phyloP scores from a whole-genome alignment of 2,797 vertebrate species.

The Hoplostethus atlanticus region DNA sequence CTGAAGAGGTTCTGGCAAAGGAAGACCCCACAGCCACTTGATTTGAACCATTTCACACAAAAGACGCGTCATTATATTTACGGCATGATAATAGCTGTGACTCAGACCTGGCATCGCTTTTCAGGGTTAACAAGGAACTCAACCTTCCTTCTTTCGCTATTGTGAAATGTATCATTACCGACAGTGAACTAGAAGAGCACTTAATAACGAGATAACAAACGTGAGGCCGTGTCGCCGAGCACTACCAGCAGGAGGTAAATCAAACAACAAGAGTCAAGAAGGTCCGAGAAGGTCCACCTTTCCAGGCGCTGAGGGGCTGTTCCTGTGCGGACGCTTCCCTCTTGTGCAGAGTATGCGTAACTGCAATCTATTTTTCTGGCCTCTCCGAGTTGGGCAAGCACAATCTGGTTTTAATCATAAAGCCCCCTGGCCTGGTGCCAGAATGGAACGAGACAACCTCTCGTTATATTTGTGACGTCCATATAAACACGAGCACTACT shows the following conservation, averaged over 20 bases:
- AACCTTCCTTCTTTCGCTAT: slow-evolving; percentile 46
- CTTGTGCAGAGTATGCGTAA: slow-evolving; percentile 83
- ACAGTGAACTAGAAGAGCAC: slow-evolving; percentile 38
- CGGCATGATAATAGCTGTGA: slow-evolving; percentile 65
- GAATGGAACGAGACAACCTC: slow-evolving; percentile 74
- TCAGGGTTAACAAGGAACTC: slow-evolving; percentile 34
- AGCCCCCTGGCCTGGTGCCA: slow-evolving; percentile 76
- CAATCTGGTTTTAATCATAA: slow-evolving; percentile 89
- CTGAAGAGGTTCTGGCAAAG: slow-evolving; percentile 63
- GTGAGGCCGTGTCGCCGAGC: slow-evolving; percentile 36
- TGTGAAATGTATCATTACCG: slow-evolving; percentile 50
- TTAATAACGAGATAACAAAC: slow-evolving; percentile 50
- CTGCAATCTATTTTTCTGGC: slow-evolving; percentile 80
- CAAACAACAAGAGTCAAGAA: slow-evolving; percentile 20
- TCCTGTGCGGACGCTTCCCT: slow-evolving; percentile 73
- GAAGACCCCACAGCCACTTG: slow-evolving; percentile 55
- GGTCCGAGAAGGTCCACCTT: slow-evolving; percentile 41
- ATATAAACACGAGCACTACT: slow-evolving; percentile 71
- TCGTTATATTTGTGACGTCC: slow-evolving; percentile 77
- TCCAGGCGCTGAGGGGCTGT: slow-evolving; percentile 30
- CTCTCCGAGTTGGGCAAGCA: slow-evolving; percentile 69
- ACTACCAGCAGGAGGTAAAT: slow-evolving; percentile 26
- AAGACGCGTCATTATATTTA: slow-evolving; percentile 63
- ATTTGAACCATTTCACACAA: slow-evolving; percentile 67
- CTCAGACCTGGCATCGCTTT: slow-evolving; percentile 58